phyloP scores from a whole-genome alignment of 2,797 vertebrate genomes.

The Gastrophryne carolinensis region DNA sequence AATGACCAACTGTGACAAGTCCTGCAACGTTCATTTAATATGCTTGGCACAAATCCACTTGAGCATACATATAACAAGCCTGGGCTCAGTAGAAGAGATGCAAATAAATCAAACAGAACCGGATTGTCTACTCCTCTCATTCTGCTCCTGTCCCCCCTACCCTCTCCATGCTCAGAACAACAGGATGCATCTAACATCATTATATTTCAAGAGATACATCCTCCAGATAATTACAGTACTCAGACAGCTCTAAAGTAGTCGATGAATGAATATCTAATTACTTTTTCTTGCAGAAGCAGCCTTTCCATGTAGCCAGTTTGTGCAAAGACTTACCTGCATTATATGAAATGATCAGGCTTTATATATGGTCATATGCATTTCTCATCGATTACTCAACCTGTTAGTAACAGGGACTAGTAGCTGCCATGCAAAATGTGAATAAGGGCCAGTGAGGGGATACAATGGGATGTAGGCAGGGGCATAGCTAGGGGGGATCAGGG shows the following conservation, averaged over 20 bases:
- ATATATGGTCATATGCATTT: too few relatives aligned
- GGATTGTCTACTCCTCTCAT: conserved; percentile 9
- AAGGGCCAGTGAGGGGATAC: too few relatives aligned
- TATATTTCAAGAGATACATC: conserved; percentile 23
- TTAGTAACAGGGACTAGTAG: too few relatives aligned
- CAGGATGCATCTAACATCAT: conserved; percentile 5
- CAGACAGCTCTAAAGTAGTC: conserved; percentile 4
- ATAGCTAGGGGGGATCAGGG: too few relatives aligned
- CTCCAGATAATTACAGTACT: conserved; percentile 30
- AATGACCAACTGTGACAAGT: conserved; percentile 48
- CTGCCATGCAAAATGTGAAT: too few relatives aligned
- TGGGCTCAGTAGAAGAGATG: conserved; percentile 28
- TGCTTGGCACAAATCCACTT: conserved; percentile 36
- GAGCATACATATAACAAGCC: conserved; percentile 46
- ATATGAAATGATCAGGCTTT: too few relatives aligned
- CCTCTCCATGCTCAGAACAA: conserved; percentile 6
- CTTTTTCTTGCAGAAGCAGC: background rate
- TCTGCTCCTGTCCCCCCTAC: too few relatives aligned
- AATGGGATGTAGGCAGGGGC: too few relatives aligned
- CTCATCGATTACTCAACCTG: too few relatives aligned
- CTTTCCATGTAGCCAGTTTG: background rate
- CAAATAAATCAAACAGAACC: conserved; percentile 48
- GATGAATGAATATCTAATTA: conserved; percentile 3
- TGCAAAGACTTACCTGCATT: too few relatives aligned
- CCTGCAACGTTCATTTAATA: conserved; percentile 43